Base-by-base conservation (phyloP, 2,888 invertebrate species). In the Hedychridium roseum region DNA sequence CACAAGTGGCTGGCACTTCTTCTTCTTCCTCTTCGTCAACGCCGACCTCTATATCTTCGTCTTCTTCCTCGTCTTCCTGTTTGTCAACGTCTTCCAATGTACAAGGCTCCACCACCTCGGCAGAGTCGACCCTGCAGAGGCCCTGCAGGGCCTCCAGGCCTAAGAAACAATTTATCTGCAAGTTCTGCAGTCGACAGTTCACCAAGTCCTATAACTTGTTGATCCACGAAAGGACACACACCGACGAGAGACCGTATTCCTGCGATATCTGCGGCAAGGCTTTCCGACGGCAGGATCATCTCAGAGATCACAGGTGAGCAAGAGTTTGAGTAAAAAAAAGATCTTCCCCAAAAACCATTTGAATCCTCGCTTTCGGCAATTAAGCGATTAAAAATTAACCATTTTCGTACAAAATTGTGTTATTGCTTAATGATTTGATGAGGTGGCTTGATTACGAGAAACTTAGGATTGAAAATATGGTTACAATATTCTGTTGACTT, bases 191-290 rank as follows among this genome's bases (percentile, higher is more conserved):
- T 81, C 88, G 97, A 76, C 89, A 96, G 80, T 98, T 98, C 85
- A 97, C 95, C 78, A 98, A 98, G 84, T 92, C 94, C 66, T 98
- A 98, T 85, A 98, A 98, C 83, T 86, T 98, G 80, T 89, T 97
- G 87, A 97, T 98, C 74, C 97, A 98, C 85, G 97, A 97, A 81
- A 87, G 97, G 80, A 97, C 96, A 71, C 97, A 98, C 85, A 94
- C 96, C 80, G 91, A 91, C 57, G 97, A 97, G 83, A 86, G 97
- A 74, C 94, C 96, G 46, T 98, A 94, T 83, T 91, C 93, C 73
- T 98, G 97, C 84, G 97, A 97, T 81, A 92, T 97, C 69, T 98
- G 97, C 83, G 93, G 94, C 75, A 97, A 97, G 83, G 93, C 93
- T 69, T 98, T 98, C 87, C 92, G 97, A 82, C 85, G 97, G 80